phyloP scores from a whole-genome alignment of 37 sponge, comb jelly and placozoan genomes.

The Lycopodina hypogea region DNA sequence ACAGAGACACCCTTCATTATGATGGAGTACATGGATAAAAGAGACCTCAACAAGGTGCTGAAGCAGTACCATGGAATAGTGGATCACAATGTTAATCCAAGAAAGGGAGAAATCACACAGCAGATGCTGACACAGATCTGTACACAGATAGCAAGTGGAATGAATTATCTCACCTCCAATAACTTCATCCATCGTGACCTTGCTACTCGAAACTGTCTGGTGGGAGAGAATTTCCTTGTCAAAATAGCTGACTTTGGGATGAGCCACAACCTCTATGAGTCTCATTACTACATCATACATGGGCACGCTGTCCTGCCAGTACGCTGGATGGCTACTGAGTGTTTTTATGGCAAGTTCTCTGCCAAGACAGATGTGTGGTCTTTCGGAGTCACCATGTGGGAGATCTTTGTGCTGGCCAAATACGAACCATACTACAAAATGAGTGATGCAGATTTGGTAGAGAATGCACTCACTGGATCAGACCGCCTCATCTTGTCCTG shows the following conservation, averaged over 20 bases:
- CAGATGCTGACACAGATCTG: slow-evolving; percentile 39
- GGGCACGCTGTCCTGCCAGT: slow-evolving; percentile 50
- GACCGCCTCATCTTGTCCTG: slow-evolving; percentile 9
- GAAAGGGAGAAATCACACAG: background rate
- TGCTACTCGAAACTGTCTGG: slow-evolving; percentile 75
- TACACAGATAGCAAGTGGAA: slow-evolving; percentile 72
- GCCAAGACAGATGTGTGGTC: slow-evolving; percentile 76
- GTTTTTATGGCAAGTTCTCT: slow-evolving; percentile 74
- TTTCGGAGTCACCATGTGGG: slow-evolving; percentile 78
- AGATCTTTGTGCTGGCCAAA: slow-evolving; percentile 56
- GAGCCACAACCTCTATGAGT: slow-evolving; percentile 62
- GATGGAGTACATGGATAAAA: slow-evolving; percentile 74
- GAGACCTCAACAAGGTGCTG: slow-evolving; percentile 67
- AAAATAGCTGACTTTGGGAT: slow-evolving; percentile 78
- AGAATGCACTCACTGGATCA: slow-evolving; percentile 32
- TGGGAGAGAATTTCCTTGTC: slow-evolving; percentile 51
- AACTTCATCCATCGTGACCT: slow-evolving; percentile 71
- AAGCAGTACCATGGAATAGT: slow-evolving; percentile 19
- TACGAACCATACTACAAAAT: slow-evolving; percentile 46
- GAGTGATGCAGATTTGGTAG: slow-evolving; percentile 57
- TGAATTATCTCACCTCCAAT: slow-evolving; percentile 66
- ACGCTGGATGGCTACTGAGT: slow-evolving; percentile 79
- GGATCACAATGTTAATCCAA: background rate
- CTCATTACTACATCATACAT: slow-evolving; percentile 57
- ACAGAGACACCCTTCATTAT: slow-evolving; percentile 42